Percentiles rank a stretch among this genome's conserved stretches.
These are phyloP conservation scores for Bombycilla garrulus DNA, from an alignment of 2,113 vertebrate genomes.

Conservation along the genomic window DNA sequence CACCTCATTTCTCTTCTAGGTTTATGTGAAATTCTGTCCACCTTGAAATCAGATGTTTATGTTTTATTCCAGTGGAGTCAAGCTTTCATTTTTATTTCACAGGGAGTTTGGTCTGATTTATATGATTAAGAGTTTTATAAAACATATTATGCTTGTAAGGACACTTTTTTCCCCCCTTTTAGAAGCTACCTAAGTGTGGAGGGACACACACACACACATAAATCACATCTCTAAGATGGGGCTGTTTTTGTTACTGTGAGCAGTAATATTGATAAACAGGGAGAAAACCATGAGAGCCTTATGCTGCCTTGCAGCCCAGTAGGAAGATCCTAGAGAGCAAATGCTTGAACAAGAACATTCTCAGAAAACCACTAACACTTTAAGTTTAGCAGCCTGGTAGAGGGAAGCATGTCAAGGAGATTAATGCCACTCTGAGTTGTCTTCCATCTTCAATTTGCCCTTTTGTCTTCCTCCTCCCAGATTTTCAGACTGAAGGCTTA, in stretches of 20 bases:
- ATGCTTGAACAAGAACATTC: background rate
- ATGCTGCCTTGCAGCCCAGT: background rate
- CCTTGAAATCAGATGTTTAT: background rate
- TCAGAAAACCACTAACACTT: background rate
- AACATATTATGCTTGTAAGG: background rate
- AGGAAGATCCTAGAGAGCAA: background rate
- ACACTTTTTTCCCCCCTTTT: accelerated
- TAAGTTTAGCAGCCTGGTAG: background rate
- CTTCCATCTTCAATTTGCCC: background rate
- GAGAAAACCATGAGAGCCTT: background rate
- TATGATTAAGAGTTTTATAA: background rate
- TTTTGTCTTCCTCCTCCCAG: background rate
- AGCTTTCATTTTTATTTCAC: background rate
- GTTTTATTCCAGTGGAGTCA: background rate
- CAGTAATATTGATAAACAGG: background rate
- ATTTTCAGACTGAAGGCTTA: background rate
- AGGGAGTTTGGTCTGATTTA: background rate
- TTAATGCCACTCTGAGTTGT: background rate
- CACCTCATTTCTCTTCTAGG: background rate
- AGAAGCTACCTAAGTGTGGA: background rate
- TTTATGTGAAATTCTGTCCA: background rate
- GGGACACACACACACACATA: background rate
- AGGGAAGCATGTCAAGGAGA: background rate
- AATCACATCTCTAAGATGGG: background rate
- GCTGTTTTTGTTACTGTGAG: background rate